phyloP scores from a whole-genome alignment of 2,113 vertebrate genomes.

The Hypomesus transpacificus region DNA sequence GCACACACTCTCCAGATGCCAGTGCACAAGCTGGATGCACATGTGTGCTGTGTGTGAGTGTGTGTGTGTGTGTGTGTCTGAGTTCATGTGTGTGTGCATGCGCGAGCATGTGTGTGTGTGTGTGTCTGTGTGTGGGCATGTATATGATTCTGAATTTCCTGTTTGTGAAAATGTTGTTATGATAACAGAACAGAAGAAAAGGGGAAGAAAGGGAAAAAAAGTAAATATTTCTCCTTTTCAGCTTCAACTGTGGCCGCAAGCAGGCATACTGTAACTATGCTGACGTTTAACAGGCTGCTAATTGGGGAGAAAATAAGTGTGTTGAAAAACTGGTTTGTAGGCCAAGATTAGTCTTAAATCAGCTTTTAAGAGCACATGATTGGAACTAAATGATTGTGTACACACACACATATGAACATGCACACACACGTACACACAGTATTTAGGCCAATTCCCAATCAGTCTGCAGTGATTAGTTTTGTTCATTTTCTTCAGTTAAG shows the following conservation, averaged over 20 bases:
- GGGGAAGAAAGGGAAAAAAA: conserved; percentile 15
- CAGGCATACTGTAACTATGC: conserved; percentile 27
- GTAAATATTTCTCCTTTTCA: conserved; percentile 52
- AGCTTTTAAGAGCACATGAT: conserved; percentile 16
- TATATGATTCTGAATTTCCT: conserved; percentile 38
- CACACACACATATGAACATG: conserved; percentile 19
- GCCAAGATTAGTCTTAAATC: conserved; percentile 44
- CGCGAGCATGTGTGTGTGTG: conserved; percentile 13
- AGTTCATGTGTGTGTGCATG: conserved; percentile 10
- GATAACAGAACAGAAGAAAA: conserved; percentile 44
- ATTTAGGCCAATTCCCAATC: neutral
- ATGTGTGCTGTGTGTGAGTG: conserved; percentile 29
- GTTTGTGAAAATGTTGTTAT: conserved; percentile 62
- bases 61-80: conserved; percentile 35
- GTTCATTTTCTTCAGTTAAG: no score
- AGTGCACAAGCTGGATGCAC: conserved; percentile 38
- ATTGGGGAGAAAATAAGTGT: conserved; percentile 54
- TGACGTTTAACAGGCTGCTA: conserved; percentile 35
- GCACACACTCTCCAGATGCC: conserved; percentile 42
- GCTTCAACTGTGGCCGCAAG: conserved; percentile 33
- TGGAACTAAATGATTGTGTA: conserved; percentile 15
- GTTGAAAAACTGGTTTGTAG: conserved; percentile 40
- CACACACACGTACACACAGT: neutral
- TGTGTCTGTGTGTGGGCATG: conserved; percentile 2
- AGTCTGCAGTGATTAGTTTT: neutral